Evolutionary conservation across 2,797 vertebrate genomes (phyloP).

Genomic region (Eulemur albifrons): DNA sequence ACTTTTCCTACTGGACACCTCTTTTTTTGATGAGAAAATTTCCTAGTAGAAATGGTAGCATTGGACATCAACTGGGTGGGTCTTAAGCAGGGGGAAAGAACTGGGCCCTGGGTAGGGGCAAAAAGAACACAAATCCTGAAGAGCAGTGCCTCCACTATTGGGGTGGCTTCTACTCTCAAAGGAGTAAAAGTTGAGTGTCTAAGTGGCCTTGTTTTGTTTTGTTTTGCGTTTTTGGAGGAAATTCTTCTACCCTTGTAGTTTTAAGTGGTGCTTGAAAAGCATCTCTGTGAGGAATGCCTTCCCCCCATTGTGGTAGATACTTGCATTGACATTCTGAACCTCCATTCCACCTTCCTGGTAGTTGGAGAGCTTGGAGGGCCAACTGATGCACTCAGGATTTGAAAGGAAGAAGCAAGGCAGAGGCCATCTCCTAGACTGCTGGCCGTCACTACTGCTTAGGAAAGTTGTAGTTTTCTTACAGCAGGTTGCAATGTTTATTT

Average conservation of each 20-base stretch:
- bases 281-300: neutral
- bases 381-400: neutral
- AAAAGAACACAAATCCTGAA: neutral
- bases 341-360: neutral
- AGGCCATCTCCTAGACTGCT: neutral
- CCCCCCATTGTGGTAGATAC: neutral
- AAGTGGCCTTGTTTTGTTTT: neutral
- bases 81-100: neutral
- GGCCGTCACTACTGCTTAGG: neutral
- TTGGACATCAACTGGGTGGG: neutral
- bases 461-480: neutral
- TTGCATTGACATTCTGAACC: neutral
- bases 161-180: neutral
- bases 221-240: neutral
- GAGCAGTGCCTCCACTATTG: neutral
- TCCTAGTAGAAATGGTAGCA: neutral
- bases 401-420: neutral
- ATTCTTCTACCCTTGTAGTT: neutral
- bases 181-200: neutral
- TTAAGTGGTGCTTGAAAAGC: neutral
- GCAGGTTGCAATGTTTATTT: neutral
- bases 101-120: neutral
- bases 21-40: neutral
- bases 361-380: neutral
- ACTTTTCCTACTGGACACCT: neutral